phyloP scores from a whole-genome alignment of 2,797 vertebrate species.

The Acanthurus tractus region DNA sequence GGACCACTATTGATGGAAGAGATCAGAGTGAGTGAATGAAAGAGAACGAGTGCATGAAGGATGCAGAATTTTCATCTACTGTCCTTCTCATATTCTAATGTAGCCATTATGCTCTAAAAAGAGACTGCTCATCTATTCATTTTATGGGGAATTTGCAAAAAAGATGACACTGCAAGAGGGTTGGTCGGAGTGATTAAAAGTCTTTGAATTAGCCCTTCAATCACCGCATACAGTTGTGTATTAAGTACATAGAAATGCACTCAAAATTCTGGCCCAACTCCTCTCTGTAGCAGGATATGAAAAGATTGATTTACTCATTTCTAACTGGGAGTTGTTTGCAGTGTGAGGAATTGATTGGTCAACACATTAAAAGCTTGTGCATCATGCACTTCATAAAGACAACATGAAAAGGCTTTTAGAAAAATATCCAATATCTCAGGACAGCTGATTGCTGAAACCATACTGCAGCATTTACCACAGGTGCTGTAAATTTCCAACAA shows the following conservation, averaged over 20 bases:
- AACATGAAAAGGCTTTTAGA: slow-evolving; percentile 79
- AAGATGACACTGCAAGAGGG: slow-evolving; percentile 76
- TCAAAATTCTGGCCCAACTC: slow-evolving; percentile 60
- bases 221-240: slow-evolving; percentile 67
- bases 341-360: slow-evolving; percentile 75
- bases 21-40: slow-evolving; percentile 61
- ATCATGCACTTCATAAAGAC: slow-evolving; percentile 60
- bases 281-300: slow-evolving; percentile 61
- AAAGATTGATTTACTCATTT: slow-evolving; percentile 78
- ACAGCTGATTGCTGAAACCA: slow-evolving; percentile 53
- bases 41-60: slow-evolving; percentile 65
- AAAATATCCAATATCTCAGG: slow-evolving; percentile 63
- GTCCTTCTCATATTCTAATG: slow-evolving; percentile 81
- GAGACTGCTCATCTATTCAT: slow-evolving; percentile 78
- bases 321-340: slow-evolving; percentile 61
- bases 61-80: slow-evolving; percentile 68
- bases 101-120: slow-evolving; percentile 79
- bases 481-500: slow-evolving; percentile 50
- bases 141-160: slow-evolving; percentile 78
- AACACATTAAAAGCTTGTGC: slow-evolving; percentile 74
- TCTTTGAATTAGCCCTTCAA: slow-evolving; percentile 77
- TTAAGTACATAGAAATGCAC: slow-evolving; percentile 79
- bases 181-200: slow-evolving; percentile 75
- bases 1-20: slow-evolving; percentile 62
- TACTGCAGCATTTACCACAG: slow-evolving; percentile 57